Percentiles rank a stretch among this genome's conserved stretches.
These are phyloP conservation scores for Fragum fragum DNA, from an alignment of 2,888 invertebrate genomes.

Conservation along the genomic window DNA sequence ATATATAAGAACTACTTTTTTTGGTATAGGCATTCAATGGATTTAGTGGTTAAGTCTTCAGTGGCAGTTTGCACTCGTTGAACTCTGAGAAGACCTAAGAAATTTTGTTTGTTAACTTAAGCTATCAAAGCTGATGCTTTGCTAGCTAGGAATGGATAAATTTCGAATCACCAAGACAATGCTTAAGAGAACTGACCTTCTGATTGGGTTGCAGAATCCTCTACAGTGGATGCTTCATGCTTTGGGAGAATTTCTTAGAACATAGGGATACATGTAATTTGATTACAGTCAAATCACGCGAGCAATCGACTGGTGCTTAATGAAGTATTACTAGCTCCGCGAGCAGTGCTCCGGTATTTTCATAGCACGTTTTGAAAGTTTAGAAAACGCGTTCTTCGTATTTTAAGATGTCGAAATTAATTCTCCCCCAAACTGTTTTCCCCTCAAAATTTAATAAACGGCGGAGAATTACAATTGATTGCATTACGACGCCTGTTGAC, in stretches of 20 bases:
- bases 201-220: no score
- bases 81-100: no score
- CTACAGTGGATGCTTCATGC: no score
- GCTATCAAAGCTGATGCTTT: no score
- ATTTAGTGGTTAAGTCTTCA: no score
- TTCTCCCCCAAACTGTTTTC: background rate
- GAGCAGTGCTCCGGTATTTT: slow-evolving; percentile 2
- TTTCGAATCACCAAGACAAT: no score
- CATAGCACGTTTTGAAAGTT: slow-evolving; percentile 7
- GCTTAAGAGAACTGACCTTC: no score
- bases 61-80: no score
- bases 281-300: slow-evolving; percentile 28
- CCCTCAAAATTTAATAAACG: background rate
- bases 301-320: background rate
- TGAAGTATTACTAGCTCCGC: slow-evolving; percentile 16
- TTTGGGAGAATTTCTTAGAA: background rate
- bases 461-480: background rate
- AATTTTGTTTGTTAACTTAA: no score
- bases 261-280: slow-evolving; percentile 12
- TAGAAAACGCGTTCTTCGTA: slow-evolving; percentile 19
- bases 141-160: no score
- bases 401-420: slow-evolving; percentile 29
- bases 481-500: background rate
- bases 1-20: no score
- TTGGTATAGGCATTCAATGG: no score